phyloP scores from a whole-genome alignment of 2,888 invertebrate genomes.

The Thereva unica region DNA sequence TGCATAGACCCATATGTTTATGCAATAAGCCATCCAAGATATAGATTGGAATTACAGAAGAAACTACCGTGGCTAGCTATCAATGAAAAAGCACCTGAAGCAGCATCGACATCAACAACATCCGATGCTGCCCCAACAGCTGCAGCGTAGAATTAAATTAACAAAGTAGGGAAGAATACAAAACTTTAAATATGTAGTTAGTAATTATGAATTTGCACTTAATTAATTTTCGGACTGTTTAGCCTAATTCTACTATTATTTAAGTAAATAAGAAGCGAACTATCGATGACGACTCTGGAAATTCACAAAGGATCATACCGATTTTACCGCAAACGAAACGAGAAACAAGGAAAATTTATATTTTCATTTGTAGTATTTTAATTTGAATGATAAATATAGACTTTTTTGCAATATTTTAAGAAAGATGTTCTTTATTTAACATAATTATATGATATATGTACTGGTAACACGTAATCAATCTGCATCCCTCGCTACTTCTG shows the following conservation, averaged over 20 bases:
- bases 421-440: background rate
- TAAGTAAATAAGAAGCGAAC: background rate
- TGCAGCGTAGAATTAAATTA: background rate
- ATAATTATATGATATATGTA: no score
- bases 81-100: conserved; percentile 65
- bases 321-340: background rate
- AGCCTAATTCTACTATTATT: no score
- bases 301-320: background rate
- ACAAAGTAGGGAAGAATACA: no score
- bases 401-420: background rate
- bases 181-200: no score
- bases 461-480: no score
- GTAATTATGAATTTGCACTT: no score
- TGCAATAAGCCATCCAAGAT: conserved; percentile 88
- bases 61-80: conserved; percentile 76
- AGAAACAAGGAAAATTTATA: background rate
- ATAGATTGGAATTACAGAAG: conserved; percentile 79
- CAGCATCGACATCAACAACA: conserved; percentile 59
- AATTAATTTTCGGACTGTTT: no score
- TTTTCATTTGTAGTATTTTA: conserved; percentile 9
- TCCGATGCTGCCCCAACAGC: conserved; percentile 46
- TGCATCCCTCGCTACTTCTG: no score
- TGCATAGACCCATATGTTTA: conserved; percentile 92
- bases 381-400: conserved; percentile 2
- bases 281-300: background rate